A percentile compares a stretch with the other conserved stretches of the same genome.
phyloP scores from a whole-genome alignment of 1,140 invertebrate species.

The Neotoxoptera formosana region DNA sequence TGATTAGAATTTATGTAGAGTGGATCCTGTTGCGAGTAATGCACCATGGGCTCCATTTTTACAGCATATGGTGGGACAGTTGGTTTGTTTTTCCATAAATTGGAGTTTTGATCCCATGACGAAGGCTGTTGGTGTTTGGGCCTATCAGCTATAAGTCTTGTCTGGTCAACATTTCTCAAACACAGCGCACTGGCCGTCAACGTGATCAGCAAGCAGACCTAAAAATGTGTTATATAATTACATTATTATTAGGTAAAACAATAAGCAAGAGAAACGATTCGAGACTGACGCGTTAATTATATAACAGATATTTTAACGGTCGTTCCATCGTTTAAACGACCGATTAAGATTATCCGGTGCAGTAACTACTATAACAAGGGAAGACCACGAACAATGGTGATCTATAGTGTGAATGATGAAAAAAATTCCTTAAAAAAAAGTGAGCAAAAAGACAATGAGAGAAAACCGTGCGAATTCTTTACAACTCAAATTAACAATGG shows the following conservation, averaged over 20 bases:
- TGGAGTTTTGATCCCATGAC: conserved; percentile 17
- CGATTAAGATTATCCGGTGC: conserved; percentile 43
- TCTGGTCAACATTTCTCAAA: background rate
- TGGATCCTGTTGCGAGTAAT: conserved; percentile 80
- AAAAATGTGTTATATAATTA: conserved; percentile 23
- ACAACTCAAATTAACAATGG: conserved; percentile 52
- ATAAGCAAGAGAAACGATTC: background rate
- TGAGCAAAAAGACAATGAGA: conserved; percentile 43
- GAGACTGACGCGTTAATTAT: background rate
- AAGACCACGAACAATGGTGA: conserved; percentile 27
- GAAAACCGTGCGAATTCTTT: conserved; percentile 54
- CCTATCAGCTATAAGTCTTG: conserved; percentile 34
- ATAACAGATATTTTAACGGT: conserved; percentile 33
- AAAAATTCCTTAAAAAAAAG: conserved; percentile 31
- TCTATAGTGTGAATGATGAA: conserved; percentile 25
- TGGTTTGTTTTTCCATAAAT: conserved; percentile 26
- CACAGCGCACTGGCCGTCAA: background rate
- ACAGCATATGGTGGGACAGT: conserved; percentile 74
- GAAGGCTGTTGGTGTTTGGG: background rate
- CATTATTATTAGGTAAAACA: background rate
- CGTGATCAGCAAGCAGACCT: conserved; percentile 43
- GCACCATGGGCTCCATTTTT: conserved; percentile 80
- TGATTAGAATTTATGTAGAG: conserved; percentile 69
- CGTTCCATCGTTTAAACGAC: conserved; percentile 16
- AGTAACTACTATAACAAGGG: conserved; percentile 10